phyloP scores from a whole-genome alignment of 2,113 vertebrate species.

The Nycticebus coucang region DNA sequence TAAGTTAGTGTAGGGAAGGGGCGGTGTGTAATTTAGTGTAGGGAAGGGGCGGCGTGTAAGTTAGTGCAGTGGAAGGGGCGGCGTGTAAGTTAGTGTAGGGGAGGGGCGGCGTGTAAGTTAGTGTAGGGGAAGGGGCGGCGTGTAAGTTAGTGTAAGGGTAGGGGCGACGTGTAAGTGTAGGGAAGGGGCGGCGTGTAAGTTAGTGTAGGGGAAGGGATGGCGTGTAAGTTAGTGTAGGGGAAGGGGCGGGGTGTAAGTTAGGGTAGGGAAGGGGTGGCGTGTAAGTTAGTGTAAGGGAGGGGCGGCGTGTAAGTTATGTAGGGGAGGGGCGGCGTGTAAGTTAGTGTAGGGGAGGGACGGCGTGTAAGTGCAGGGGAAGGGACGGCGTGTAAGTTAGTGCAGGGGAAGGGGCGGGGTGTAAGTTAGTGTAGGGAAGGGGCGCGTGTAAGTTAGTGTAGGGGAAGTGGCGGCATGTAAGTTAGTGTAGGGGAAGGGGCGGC shows the following conservation, averaged over 20 bases:
- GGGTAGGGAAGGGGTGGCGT: background rate
- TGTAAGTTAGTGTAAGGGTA: background rate
- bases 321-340: background rate
- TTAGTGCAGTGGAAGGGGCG: background rate
- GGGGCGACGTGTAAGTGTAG: too few species aligned
- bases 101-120: background rate
- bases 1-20: background rate
- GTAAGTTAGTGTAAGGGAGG: background rate
- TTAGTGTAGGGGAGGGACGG: background rate
- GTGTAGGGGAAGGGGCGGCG: background rate
- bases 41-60: background rate
- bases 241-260: background rate
- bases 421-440: background rate
- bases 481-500: background rate
- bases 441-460: too few species aligned
- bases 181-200: background rate
- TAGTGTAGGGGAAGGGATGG: background rate
- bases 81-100: background rate
- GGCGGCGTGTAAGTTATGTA: background rate
- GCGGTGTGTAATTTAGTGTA: background rate
- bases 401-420: background rate
- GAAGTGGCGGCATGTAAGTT: background rate
- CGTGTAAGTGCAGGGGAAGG: background rate
- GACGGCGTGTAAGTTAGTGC: too few species aligned
- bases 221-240: too few species aligned